Evolutionary conservation across 2,888 invertebrate species (phyloP).

Genomic region (Capitulum mitella): DNA sequence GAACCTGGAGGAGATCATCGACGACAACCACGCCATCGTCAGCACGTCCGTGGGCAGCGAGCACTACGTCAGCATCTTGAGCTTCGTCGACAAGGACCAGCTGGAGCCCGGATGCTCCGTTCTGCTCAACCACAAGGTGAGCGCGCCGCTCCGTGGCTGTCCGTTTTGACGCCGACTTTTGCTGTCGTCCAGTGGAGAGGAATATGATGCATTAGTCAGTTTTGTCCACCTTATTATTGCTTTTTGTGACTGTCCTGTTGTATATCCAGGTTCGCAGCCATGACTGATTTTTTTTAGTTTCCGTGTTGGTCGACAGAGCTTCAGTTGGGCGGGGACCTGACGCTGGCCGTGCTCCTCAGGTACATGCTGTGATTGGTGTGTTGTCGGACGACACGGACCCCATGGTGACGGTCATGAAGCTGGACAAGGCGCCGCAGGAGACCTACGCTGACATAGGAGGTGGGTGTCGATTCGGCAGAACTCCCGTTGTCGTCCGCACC

Average conservation of each 20-base stretch:
- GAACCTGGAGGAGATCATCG: conserved; percentile 98
- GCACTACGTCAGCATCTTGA: conserved; percentile 97
- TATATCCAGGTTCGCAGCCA: background rate
- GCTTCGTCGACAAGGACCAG: conserved; percentile 99
- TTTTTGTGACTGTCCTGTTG: background rate
- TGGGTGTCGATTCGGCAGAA: too few relatives aligned
- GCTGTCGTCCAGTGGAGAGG: background rate
- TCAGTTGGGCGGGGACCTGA: background rate
- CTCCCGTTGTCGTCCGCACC: too few relatives aligned
- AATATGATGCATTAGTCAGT: background rate
- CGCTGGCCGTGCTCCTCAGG: conserved; percentile 46
- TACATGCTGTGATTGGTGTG: conserved; percentile 98
- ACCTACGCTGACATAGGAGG: conserved; percentile 98
- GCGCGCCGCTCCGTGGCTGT: background rate
- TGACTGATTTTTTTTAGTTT: background rate
- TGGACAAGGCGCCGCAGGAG: conserved; percentile 98
- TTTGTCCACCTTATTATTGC: too few relatives aligned
- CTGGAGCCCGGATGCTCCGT: conserved; percentile 70
- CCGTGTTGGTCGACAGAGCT: background rate
- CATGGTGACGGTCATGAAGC: conserved; percentile 99
- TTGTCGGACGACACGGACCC: conserved; percentile 99
- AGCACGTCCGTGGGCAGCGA: conserved; percentile 96
- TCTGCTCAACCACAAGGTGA: conserved; percentile 2
- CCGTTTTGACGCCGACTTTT: background rate
- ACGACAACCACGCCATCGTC: conserved; percentile 99